Base-by-base conservation (phyloP, 2,113 vertebrate species). In the Phalacrocorax pelagicus region DNA sequence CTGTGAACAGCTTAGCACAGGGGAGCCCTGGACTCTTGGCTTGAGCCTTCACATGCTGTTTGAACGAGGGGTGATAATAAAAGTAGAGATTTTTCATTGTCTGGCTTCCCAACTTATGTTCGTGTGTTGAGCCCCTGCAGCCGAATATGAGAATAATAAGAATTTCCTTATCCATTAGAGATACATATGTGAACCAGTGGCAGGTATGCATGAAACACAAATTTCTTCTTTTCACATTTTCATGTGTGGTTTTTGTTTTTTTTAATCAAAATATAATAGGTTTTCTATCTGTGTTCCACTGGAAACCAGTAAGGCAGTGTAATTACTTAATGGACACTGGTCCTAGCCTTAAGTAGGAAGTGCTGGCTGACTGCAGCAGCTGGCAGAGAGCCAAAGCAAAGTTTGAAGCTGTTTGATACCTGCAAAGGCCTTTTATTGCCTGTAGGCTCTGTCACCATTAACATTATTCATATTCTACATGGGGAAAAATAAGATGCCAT, bases 391-490 rank as follows among this genome's bases (percentile, higher is more conserved):
- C 94, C 90, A 95, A 94, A 95, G 54, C 90, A 93, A 96, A 96
- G 95, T 78, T 95, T 69, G 91, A 54, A 82, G 81, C 81, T 49
- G 84, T 93, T 90, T 94, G 94, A 93, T 95, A 92, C 87, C 91
- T 96, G 91, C 87, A 80, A 94, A 95, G 70, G 73, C 86, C 70
- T 94, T 96, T 96, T 94, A 65, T 82, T 92, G 77, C 91, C 83
- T 84, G 69, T 81, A 26, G 86, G 73, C 46, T 94, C 93, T 91
- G 96, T 95, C 94, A 77, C 92, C 78, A 21, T 96, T 49, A 69
- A 58, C 61, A 12, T 96, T 62, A 91, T 93, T 94, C 87, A 72
- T 79, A 16, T 69, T 88, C 61, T 90, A 66, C 11, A 0, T 12
- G 70, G 80, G 94, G 52, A 71, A 85, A 89, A 90, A 26, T 44